Evolutionary conservation across 2,797 vertebrate species (phyloP).

Genomic region (Yasuhikotakia modesta): DNA sequence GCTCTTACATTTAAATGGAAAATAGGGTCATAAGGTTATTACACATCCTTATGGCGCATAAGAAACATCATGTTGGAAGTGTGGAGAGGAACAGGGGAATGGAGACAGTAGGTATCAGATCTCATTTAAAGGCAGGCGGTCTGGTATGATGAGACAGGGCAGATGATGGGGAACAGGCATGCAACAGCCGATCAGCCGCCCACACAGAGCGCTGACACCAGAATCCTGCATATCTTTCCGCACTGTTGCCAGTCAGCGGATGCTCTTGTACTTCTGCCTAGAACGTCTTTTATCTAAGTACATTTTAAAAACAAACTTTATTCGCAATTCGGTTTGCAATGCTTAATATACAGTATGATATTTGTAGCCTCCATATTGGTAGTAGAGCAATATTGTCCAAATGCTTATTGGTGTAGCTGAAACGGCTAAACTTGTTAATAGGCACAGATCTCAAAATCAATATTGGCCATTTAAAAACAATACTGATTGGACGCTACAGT

Average conservation of each 20-base stretch:
- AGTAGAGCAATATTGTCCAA: neutral
- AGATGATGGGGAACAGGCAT: conserved; percentile 59
- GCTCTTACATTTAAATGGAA: neutral
- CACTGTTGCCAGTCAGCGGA: conserved; percentile 54
- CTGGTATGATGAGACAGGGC: conserved; percentile 46
- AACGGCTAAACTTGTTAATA: no score
- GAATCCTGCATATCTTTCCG: conserved; percentile 71
- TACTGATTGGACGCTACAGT: no score
- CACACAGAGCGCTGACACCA: conserved; percentile 66
- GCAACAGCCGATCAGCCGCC: conserved; percentile 61
- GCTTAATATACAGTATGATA: neutral
- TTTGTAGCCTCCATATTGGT: neutral
- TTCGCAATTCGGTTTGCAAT: neutral
- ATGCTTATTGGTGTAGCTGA: neutral
- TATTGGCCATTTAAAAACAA: neutral
- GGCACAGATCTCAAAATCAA: no score
- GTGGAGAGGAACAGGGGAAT: conserved; percentile 4
- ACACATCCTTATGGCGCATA: neutral
- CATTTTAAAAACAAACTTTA: neutral
- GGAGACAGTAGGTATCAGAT: conserved; percentile 5
- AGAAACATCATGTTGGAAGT: neutral
- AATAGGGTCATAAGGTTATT: conserved; percentile 6
- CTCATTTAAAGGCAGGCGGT: conserved; percentile 48
- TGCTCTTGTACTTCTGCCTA: neutral
- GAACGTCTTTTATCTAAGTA: neutral